These are phyloP conservation scores for Cryptotermes secundus DNA, from an alignment of 1,140 invertebrate species.

Conservation along the genomic window DNA sequence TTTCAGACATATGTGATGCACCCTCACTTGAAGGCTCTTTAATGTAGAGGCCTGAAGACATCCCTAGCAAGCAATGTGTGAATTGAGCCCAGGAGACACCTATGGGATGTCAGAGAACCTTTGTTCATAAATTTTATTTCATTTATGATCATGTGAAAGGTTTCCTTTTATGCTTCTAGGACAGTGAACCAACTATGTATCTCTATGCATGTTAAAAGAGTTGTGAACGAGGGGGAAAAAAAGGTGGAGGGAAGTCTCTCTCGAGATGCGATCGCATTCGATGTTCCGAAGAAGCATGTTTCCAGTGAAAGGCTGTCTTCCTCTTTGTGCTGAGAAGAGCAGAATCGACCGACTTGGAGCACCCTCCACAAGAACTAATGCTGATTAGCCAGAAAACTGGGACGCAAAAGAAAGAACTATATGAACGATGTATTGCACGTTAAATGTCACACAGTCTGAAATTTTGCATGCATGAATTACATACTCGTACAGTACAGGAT, in stretches of 20 bases:
- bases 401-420: background rate
- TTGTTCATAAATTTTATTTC: background rate
- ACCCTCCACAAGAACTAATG: background rate
- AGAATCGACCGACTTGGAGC: background rate
- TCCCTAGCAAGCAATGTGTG: background rate
- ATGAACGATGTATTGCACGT: too few species aligned
- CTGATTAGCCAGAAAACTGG: background rate
- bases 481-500: too few species aligned
- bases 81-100: background rate
- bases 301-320: background rate
- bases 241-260: background rate
- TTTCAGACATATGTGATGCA: background rate
- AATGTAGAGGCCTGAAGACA: background rate
- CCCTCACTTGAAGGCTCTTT: background rate
- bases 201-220: background rate
- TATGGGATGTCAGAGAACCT: background rate
- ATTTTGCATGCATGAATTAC: too few species aligned
- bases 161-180: background rate
- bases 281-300: background rate
- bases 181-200: background rate
- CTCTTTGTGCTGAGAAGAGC: background rate
- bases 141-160: background rate
- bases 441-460: too few species aligned
- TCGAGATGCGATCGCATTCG: background rate
- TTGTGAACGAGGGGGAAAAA: background rate